Evolutionary conservation across 2,888 invertebrate species (phyloP).

Genomic region (Heliconius hortense): DNA sequence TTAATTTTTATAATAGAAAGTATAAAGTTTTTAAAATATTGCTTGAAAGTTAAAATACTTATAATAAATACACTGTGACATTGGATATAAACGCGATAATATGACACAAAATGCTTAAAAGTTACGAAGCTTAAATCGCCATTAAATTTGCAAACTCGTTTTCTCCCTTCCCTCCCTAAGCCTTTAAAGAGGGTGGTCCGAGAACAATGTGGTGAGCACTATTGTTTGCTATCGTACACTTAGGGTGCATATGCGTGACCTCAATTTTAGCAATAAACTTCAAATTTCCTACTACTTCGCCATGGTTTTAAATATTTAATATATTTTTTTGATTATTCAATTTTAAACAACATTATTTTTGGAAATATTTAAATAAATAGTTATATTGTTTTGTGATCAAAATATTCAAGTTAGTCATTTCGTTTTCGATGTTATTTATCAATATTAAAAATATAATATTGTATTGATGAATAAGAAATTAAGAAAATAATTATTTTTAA

Average conservation of each 20-base stretch:
- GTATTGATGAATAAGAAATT: neutral
- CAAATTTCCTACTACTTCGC: neutral
- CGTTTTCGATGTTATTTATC: neutral
- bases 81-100: neutral
- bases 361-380: neutral
- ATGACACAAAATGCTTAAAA: conserved; percentile 27
- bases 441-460: neutral
- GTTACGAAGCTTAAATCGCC: conserved; percentile 15
- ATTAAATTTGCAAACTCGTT: conserved; percentile 33
- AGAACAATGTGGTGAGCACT: conserved; percentile 37
- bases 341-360: neutral
- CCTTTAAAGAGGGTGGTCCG: conserved; percentile 34
- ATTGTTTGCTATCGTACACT: conserved; percentile 36
- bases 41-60: neutral
- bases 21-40: neutral
- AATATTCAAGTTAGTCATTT: neutral
- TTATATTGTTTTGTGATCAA: neutral
- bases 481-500: neutral
- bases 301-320: neutral
- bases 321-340: neutral
- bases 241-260: conserved; percentile 29
- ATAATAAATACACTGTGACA: neutral
- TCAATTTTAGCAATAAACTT: conserved; percentile 29
- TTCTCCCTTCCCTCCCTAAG: conserved; percentile 31
- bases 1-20: neutral